Conservation (phyloP, 2,888 invertebrate genomes). For the Ormia ochracea region DNA sequence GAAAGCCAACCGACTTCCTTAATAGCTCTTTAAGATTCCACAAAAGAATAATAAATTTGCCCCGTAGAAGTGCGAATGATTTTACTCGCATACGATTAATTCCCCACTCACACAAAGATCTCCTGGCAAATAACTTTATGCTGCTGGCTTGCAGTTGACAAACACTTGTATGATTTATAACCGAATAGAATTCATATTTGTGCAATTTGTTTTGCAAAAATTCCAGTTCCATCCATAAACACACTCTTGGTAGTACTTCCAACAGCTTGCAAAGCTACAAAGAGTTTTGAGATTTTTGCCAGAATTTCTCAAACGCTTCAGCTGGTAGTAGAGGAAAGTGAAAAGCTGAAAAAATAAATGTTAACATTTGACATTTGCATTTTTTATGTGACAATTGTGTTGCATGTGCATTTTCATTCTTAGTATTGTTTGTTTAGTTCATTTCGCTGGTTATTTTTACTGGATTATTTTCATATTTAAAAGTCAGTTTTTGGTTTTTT, state of each 20-base stretch:
- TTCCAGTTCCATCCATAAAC: not conserved
- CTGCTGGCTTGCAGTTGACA: conserved; percentile 4
- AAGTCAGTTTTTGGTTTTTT: not conserved
- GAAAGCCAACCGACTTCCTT: not conserved
- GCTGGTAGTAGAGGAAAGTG: not conserved
- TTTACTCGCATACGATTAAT: not conserved
- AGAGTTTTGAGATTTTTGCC: not conserved
- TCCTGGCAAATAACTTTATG: not conserved
- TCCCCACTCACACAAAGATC: not conserved
- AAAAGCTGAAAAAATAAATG: conserved; percentile 18
- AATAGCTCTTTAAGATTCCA: conserved; percentile 12
- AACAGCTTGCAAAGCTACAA: not conserved
- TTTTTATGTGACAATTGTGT: conserved; percentile 48
- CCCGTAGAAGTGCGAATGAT: not conserved
- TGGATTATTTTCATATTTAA: conserved; percentile 8
- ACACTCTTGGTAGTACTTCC: not conserved
- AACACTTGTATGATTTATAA: conserved; percentile 22
- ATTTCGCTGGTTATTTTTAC: not conserved
- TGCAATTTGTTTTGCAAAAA: conserved; percentile 6
- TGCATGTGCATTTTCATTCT: not conserved
- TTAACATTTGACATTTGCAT: conserved; percentile 58
- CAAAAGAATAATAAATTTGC: conserved; percentile 11
- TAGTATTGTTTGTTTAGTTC: conserved; percentile 2
- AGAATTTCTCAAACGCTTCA: conserved; percentile 4
- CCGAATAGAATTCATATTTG: conserved; percentile 30